phyloP scores from a whole-genome alignment of 2,888 invertebrate species.

The Erebia ligea region DNA sequence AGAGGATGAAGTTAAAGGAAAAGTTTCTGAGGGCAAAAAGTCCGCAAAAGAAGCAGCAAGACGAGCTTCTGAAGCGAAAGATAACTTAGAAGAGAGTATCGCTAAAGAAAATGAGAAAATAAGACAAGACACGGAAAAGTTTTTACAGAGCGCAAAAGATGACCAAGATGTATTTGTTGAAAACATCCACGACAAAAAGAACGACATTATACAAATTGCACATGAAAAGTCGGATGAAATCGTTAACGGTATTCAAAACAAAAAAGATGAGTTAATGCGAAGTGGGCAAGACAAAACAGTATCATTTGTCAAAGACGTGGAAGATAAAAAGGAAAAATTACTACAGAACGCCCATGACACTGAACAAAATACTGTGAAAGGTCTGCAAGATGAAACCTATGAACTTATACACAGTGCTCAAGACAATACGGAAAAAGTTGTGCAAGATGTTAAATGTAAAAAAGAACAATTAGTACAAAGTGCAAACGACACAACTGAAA shows the following conservation, averaged over 20 bases:
- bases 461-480: conserved; percentile 43
- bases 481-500: conserved; percentile 37
- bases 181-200: conserved; percentile 38
- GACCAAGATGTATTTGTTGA: conserved; percentile 47
- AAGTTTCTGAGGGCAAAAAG: conserved; percentile 67
- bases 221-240: conserved; percentile 31
- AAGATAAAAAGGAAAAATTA: conserved; percentile 42
- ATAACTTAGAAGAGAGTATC: conserved; percentile 57
- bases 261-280: conserved; percentile 46
- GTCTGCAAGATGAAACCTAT: conserved; percentile 38
- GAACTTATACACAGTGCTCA: conserved; percentile 49
- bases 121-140: conserved; percentile 34
- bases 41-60: conserved; percentile 62
- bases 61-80: conserved; percentile 63
- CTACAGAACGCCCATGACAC: conserved; percentile 32
- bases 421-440: conserved; percentile 50
- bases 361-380: conserved; percentile 23
- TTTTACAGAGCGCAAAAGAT: conserved; percentile 42
- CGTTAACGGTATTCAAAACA: conserved; percentile 40
- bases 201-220: conserved; percentile 39
- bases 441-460: conserved; percentile 40
- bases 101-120: conserved; percentile 58
- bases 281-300: conserved; percentile 38
- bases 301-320: conserved; percentile 43
- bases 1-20: conserved; percentile 69